A percentile compares a stretch with the other conserved stretches of the same genome.
These are phyloP conservation scores for Rhinoptilus africanus DNA, from an alignment of 2,113 vertebrate species.

Conservation along the genomic window DNA sequence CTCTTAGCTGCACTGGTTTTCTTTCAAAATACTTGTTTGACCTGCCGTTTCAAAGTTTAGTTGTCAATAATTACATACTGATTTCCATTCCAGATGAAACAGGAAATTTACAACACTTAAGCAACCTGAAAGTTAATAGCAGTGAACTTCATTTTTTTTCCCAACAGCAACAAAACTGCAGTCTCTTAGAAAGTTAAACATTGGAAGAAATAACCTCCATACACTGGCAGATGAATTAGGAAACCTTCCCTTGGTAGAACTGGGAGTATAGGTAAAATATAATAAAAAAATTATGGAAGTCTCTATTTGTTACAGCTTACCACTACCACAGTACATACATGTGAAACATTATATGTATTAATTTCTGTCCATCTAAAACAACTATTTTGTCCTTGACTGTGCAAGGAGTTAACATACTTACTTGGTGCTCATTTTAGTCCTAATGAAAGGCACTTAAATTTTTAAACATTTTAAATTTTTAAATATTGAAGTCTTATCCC, in stretches of 20 bases:
- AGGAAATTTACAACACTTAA: neutral
- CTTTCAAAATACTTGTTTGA: neutral
- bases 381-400: neutral
- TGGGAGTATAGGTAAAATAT: neutral
- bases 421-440: neutral
- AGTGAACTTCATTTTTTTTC: neutral
- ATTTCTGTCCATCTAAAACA: neutral
- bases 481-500: neutral
- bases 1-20: neutral
- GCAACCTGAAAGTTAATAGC: neutral
- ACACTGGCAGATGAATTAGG: neutral
- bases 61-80: neutral
- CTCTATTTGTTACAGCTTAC: neutral
- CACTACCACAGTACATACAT: neutral
- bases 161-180: neutral
- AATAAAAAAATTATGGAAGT: neutral
- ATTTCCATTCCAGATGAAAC: neutral
- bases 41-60: neutral
- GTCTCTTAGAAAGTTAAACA: neutral
- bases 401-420: neutral
- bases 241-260: neutral
- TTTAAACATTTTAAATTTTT: neutral
- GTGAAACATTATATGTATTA: neutral
- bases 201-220: neutral
- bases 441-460: neutral